phyloP scores from a whole-genome alignment of 2,797 vertebrate species.

The Ara ararauna region DNA sequence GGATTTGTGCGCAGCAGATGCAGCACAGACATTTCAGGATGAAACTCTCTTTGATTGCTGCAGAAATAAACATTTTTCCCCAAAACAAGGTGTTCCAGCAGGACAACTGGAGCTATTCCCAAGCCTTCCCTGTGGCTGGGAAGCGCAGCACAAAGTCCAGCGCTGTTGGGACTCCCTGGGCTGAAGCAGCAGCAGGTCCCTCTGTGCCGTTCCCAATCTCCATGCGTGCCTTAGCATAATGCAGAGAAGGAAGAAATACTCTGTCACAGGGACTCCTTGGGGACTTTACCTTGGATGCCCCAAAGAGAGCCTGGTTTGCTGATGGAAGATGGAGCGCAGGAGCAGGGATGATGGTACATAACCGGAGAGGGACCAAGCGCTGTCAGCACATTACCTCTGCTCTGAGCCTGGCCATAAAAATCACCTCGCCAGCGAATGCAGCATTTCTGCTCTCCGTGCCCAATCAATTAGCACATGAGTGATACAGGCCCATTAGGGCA shows the following conservation, averaged over 20 bases:
- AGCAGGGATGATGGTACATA: slow-evolving; percentile 16
- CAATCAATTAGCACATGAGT: slow-evolving; percentile 90
- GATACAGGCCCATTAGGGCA: slow-evolving; percentile 89
- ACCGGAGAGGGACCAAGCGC: slow-evolving; percentile 47
- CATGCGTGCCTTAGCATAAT: accelerated
- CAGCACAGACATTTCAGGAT: background rate
- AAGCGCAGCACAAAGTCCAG: background rate
- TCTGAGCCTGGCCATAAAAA: slow-evolving; percentile 75
- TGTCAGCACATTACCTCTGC: slow-evolving; percentile 73
- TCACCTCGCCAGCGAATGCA: slow-evolving; percentile 68
- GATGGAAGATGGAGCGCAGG: background rate
- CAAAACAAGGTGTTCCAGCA: background rate
- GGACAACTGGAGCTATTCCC: slow-evolving; percentile 34
- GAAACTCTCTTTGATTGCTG: slow-evolving; percentile 6
- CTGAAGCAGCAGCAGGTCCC: background rate
- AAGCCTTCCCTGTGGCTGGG: slow-evolving; percentile 35
- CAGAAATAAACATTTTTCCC: slow-evolving; percentile 52
- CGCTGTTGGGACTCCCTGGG: background rate
- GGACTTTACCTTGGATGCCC: background rate
- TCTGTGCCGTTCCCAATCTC: accelerated
- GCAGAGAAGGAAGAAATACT: background rate
- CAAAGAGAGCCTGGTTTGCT: background rate
- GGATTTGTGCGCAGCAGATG: background rate
- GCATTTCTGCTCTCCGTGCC: slow-evolving; percentile 79
- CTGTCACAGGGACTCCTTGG: background rate